A percentile compares a stretch with the other conserved stretches of the same genome.
phyloP scores from a whole-genome alignment of 1,140 invertebrate genomes.

The Meloidogyne chitwoodi region DNA sequence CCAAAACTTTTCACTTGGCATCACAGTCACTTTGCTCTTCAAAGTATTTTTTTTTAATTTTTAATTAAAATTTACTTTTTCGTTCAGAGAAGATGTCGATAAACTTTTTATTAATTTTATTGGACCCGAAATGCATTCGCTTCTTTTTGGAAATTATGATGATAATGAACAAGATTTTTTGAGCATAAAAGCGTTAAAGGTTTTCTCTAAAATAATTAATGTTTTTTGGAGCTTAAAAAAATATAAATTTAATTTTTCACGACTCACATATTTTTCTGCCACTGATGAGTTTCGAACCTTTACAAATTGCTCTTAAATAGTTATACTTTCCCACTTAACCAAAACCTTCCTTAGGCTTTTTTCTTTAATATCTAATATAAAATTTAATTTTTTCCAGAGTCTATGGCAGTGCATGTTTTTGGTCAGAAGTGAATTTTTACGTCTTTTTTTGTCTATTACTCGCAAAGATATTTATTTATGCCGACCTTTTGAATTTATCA shows the following conservation, averaged over 20 bases:
- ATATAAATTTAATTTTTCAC: too few species aligned
- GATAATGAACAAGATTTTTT: constrained; percentile 2
- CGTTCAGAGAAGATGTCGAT: background rate
- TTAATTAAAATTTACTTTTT: background rate
- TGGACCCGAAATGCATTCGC: constrained; percentile 5
- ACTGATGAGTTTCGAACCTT: too few species aligned
- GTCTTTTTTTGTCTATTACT: constrained; percentile 5
- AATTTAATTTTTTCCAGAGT: constrained; percentile 14
- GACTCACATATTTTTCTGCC: too few species aligned
- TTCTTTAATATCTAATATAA: too few species aligned
- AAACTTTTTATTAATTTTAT: constrained; percentile 10
- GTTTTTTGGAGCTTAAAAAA: background rate
- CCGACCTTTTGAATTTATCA: background rate
- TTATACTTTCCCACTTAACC: too few species aligned
- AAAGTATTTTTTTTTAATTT: background rate
- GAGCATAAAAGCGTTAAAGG: constrained; percentile 6
- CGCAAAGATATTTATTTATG: background rate
- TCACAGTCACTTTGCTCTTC: background rate
- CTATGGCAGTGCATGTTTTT: constrained; percentile 26
- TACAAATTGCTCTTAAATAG: too few species aligned
- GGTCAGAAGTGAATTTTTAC: constrained; percentile 29
- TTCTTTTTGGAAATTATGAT: background rate
- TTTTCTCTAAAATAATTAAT: background rate
- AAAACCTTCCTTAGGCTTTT: too few species aligned
- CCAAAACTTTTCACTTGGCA: background rate